These are phyloP conservation scores for Rhinichthys klamathensis DNA, from an alignment of 2,113 vertebrate genomes.

Conservation along the genomic window DNA sequence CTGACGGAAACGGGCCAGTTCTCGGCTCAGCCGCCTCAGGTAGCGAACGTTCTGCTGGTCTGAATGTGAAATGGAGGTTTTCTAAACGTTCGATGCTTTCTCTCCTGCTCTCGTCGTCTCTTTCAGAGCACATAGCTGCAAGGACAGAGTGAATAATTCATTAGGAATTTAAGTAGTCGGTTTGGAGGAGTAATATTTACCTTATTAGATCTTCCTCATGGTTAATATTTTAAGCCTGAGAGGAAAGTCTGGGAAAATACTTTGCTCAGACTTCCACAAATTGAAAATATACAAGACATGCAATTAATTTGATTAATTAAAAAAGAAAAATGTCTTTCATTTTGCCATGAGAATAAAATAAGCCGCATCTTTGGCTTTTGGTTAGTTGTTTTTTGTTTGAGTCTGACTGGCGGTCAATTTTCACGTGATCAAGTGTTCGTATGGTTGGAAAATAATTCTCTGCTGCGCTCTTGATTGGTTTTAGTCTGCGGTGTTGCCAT, in stretches of 20 bases:
- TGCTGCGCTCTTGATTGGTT: not conserved
- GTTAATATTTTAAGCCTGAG: slow-evolving; percentile 30
- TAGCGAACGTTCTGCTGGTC: not conserved
- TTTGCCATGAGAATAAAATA: not conserved
- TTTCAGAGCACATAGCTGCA: slow-evolving; percentile 67
- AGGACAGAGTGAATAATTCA: slow-evolving; percentile 73
- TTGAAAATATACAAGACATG: not conserved
- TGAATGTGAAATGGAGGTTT: slow-evolving; percentile 21
- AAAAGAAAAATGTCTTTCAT: not conserved
- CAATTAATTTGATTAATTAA: not conserved
- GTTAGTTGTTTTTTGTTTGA: not conserved
- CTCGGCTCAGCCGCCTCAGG: not conserved
- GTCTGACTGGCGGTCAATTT: not conserved
- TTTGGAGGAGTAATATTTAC: slow-evolving; percentile 65
- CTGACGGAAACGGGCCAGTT: not conserved
- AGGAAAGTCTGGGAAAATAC: not conserved
- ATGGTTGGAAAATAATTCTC: slow-evolving; percentile 18
- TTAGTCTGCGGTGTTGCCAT: slow-evolving; percentile 45
- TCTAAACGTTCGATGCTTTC: not conserved
- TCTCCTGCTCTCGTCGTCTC: not conserved
- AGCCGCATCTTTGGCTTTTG: not conserved
- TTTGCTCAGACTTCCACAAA: not conserved
- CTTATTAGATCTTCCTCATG: slow-evolving; percentile 40
- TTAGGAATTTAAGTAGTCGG: slow-evolving; percentile 62
- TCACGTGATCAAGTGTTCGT: not conserved